Conservation (phyloP, 2,888 invertebrate species). For the Rhogogaster chlorosoma region DNA sequence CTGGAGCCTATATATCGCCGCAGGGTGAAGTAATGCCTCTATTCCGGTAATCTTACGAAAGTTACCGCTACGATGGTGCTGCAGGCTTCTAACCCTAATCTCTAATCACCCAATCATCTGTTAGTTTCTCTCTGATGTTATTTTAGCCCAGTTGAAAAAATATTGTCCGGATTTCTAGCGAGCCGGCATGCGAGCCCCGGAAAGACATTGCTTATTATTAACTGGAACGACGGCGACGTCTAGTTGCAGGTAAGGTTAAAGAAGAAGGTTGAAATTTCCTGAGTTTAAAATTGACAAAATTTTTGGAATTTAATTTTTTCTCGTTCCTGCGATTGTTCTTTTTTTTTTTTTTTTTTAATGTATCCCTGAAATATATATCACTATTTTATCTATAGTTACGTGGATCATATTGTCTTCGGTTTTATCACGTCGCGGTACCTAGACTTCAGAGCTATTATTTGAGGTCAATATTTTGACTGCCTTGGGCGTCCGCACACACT, state of each 20-base stretch:
- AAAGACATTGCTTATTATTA: conserved; percentile 17
- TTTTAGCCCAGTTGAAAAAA: conserved; percentile 41
- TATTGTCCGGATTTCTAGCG: conserved; percentile 31
- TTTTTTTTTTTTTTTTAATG: not conserved
- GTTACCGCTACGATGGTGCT: not conserved
- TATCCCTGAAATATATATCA: too few species aligned
- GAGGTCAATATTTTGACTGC: conserved; percentile 48
- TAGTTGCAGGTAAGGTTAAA: conserved; percentile 20
- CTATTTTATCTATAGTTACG: too few species aligned
- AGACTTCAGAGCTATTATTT: conserved; percentile 10
- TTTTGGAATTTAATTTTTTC: not conserved
- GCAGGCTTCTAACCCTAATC: conserved; percentile 39
- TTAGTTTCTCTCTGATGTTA: conserved; percentile 44
- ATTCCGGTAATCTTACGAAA: conserved; percentile 50
- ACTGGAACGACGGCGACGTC: not conserved
- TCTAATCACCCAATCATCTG: conserved; percentile 50
- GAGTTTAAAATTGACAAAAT: conserved; percentile 2
- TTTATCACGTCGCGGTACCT: not conserved
- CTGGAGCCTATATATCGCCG: not conserved
- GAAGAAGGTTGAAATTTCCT: not conserved
- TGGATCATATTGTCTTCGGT: not conserved
- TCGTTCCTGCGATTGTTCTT: not conserved
- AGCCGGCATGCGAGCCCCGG: not conserved
- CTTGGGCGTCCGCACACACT: conserved; percentile 15
- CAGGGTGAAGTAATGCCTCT: conserved; percentile 32